Percentiles rank a stretch among this genome's conserved stretches.
Conservation (phyloP, 2,888 invertebrate species). For the Heliconius hortense region DNA sequence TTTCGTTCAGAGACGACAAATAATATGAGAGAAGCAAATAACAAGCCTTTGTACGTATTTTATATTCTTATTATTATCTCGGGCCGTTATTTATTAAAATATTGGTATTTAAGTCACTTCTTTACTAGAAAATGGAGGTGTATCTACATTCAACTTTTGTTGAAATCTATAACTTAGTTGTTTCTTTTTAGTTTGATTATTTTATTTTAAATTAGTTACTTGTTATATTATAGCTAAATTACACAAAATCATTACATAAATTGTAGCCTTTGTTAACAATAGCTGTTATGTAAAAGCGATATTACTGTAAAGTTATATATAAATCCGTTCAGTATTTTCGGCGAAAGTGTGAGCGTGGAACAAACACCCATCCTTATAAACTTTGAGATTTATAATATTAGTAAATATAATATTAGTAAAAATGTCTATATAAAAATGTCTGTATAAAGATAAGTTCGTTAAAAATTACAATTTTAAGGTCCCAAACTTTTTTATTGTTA, state of each 20-base stretch:
- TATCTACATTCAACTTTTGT: neutral
- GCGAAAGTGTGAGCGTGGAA: too few relatives aligned
- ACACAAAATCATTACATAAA: neutral
- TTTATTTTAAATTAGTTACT: too few relatives aligned
- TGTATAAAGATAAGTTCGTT: neutral
- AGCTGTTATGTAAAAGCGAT: neutral
- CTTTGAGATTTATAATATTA: neutral
- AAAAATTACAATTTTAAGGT: slow-evolving; percentile 6
- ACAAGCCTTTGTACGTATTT: slow-evolving; percentile 28
- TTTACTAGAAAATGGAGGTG: neutral
- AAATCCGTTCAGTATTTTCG: neutral
- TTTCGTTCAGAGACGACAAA: slow-evolving; percentile 14
- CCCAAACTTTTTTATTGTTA: slow-evolving; percentile 33
- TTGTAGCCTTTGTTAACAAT: neutral
- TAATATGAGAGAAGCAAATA: slow-evolving; percentile 28
- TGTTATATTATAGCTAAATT: too few relatives aligned
- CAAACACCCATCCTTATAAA: neutral
- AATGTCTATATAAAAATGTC: too few relatives aligned
- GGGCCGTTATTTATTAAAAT: slow-evolving; percentile 1
- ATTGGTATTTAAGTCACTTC: neutral
- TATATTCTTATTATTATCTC: slow-evolving; percentile 28
- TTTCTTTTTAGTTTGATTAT: too few relatives aligned
- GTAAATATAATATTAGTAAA: too few relatives aligned
- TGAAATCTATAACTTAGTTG: too few relatives aligned
- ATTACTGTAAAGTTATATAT: neutral